Percentiles rank a stretch among this genome's conserved stretches.
phyloP scores from a whole-genome alignment of 1,140 invertebrate species.

The Brachionus sp. region DNA sequence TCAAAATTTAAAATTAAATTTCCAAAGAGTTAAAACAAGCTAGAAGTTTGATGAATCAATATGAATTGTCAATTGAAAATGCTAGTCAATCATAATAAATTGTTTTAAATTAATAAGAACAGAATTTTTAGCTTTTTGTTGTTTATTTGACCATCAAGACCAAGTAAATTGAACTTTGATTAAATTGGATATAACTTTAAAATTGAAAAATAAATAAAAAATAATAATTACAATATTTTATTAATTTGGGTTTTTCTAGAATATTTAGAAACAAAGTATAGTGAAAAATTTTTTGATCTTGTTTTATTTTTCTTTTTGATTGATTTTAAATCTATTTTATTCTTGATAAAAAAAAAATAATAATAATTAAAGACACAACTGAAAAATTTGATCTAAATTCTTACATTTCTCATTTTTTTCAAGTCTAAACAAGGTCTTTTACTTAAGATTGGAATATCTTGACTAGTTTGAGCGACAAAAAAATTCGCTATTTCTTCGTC shows the following conservation, averaged over 20 bases:
- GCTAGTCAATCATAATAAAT: not conserved
- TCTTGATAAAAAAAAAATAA: not conserved
- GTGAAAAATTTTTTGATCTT: not conserved
- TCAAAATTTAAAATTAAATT: not conserved
- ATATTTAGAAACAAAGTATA: not conserved
- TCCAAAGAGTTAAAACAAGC: not conserved
- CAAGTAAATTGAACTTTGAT: not conserved
- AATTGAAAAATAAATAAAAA: not conserved
- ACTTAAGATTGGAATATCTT: not conserved
- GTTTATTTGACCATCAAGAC: not conserved
- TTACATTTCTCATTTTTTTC: slow-evolving; percentile 42
- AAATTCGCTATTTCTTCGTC: slow-evolving; percentile 8
- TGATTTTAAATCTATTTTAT: not conserved
- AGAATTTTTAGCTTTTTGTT: not conserved
- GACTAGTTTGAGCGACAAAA: not conserved
- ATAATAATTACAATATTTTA: not conserved
- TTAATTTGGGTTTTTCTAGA: not conserved
- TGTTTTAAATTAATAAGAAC: not conserved
- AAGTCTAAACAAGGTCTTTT: slow-evolving; percentile 29
- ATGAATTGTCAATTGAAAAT: not conserved
- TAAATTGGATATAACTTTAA: slow-evolving; percentile 1
- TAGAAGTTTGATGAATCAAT: slow-evolving; percentile 10
- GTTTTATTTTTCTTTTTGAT: not conserved
- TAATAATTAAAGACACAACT: not conserved
- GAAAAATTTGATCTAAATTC: not conserved